Percentiles rank a stretch among this genome's conserved stretches.
Conservation (phyloP, 2,888 invertebrate species). For the Alloscopus bannaensis region DNA sequence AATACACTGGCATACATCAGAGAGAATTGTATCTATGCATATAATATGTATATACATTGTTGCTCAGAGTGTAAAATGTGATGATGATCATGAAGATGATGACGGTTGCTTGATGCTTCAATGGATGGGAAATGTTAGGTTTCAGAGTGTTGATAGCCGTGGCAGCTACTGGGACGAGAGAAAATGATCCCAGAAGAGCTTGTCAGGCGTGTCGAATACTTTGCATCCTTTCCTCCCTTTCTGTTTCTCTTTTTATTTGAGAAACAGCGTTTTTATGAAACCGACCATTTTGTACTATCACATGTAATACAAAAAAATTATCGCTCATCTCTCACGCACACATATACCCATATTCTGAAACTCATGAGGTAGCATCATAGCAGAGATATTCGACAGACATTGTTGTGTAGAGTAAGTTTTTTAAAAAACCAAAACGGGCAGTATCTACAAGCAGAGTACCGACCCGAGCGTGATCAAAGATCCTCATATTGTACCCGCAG, state of each 20-base stretch:
- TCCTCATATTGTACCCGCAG: too few relatives aligned
- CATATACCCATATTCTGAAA: not conserved
- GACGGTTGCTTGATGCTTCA: conserved; percentile 60
- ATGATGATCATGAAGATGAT: conserved; percentile 42
- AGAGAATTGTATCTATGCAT: too few relatives aligned
- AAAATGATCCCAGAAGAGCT: conserved; percentile 64
- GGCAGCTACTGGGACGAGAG: conserved; percentile 57
- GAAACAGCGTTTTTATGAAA: conserved; percentile 15
- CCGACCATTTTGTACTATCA: not conserved
- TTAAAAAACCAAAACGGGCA: too few relatives aligned
- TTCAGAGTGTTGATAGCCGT: conserved; percentile 61
- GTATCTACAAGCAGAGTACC: too few relatives aligned
- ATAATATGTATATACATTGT: too few relatives aligned
- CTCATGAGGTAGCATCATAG: not conserved
- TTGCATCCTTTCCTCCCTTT: conserved; percentile 66
- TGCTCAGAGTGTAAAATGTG: not conserved
- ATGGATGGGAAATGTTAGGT: conserved; percentile 60
- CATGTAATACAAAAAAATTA: not conserved
- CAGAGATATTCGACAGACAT: too few relatives aligned
- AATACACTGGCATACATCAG: too few relatives aligned
- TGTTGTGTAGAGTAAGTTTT: too few relatives aligned
- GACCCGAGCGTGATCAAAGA: too few relatives aligned
- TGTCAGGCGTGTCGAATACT: conserved; percentile 72
- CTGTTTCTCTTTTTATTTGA: conserved; percentile 53
- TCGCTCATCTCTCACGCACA: conserved; percentile 3